phyloP scores from a whole-genome alignment of 1,140 invertebrate species.

The Phthorimaea operculella region DNA sequence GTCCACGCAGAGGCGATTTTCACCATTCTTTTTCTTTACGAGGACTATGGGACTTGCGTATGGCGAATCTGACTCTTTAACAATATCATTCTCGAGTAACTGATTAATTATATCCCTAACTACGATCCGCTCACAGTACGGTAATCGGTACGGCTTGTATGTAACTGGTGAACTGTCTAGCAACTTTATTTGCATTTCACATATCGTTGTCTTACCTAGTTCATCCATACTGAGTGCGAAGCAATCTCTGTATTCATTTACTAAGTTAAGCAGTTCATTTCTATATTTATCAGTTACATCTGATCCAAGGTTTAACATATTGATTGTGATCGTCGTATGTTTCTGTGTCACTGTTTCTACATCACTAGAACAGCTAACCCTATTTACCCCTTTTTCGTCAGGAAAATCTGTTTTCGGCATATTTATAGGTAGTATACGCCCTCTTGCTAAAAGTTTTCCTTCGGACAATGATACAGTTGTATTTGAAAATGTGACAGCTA shows the following conservation, averaged over 20 bases:
- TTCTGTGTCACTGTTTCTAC: background rate
- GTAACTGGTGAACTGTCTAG: slow-evolving; percentile 16
- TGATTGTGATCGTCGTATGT: background rate
- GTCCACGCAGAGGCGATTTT: slow-evolving; percentile 23
- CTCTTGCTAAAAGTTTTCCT: background rate
- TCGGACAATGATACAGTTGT: background rate
- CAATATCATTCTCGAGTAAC: slow-evolving; percentile 7
- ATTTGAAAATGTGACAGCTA: background rate
- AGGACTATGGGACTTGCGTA: slow-evolving; percentile 24
- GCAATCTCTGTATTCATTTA: slow-evolving; percentile 20
- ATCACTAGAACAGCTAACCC: background rate
- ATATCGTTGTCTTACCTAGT: slow-evolving; percentile 12
- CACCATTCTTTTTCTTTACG: slow-evolving; percentile 22
- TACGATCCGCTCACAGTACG: slow-evolving; percentile 18
- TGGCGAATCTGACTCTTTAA: slow-evolving; percentile 17
- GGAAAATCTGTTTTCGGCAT: background rate
- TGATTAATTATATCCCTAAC: slow-evolving; percentile 28
- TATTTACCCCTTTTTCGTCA: background rate
- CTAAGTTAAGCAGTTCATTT: slow-evolving; percentile 2
- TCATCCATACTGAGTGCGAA: slow-evolving; percentile 20
- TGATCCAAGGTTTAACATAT: background rate
- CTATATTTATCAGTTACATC: background rate
- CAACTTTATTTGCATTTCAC: slow-evolving; percentile 20
- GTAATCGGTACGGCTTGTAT: slow-evolving; percentile 21
- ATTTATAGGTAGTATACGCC: background rate